Evolutionary conservation across 2,113 vertebrate species (phyloP).

Genomic region (Hypanus sabinus): DNA sequence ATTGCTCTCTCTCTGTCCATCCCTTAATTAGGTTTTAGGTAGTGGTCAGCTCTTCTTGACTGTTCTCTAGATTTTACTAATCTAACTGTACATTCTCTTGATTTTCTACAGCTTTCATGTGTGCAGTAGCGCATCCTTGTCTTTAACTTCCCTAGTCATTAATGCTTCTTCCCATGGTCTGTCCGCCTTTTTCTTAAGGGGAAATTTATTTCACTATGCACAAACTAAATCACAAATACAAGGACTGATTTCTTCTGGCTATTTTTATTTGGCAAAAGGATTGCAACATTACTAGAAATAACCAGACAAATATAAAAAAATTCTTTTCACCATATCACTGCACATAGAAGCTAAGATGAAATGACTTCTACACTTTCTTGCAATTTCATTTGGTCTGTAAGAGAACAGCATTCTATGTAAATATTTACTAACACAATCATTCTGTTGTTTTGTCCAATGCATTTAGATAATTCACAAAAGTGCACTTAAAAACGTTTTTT

Average conservation of each 20-base stretch:
- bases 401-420: too few species aligned
- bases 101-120: not conserved
- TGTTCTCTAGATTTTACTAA: not conserved
- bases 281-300: not conserved
- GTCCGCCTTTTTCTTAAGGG: not conserved
- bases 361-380: not conserved
- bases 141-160: not conserved
- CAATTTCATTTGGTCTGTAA: not conserved
- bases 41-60: not conserved
- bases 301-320: too few species aligned
- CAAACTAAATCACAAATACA: not conserved
- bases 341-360: not conserved
- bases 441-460: not conserved
- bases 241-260: not conserved
- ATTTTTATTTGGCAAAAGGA: not conserved
- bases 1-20: not conserved
- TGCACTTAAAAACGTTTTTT: not conserved
- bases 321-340: not conserved
- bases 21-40: not conserved
- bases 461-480: not conserved
- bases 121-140: not conserved
- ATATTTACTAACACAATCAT: not conserved
- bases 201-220: not conserved
- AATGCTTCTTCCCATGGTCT: not conserved
- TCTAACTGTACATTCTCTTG: not conserved